phyloP scores from a whole-genome alignment of 2,888 invertebrate species.

The Rhaphigaster nebulosa region DNA sequence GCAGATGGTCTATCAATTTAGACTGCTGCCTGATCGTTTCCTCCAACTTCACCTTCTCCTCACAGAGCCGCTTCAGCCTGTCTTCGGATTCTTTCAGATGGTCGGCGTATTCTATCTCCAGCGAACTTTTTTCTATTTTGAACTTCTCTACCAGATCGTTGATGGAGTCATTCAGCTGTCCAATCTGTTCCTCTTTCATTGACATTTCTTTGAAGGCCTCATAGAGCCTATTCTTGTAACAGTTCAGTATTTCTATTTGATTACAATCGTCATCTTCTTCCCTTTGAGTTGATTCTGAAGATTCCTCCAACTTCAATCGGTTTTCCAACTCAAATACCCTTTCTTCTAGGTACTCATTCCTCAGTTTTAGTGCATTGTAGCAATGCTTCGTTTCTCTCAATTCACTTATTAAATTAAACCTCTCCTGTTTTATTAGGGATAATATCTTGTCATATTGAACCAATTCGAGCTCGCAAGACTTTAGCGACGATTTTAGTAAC shows the following conservation, averaged over 20 bases:
- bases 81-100: neutral
- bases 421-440: constrained; percentile 1
- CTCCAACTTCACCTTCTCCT: constrained; percentile 13
- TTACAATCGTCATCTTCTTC: neutral
- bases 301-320: neutral
- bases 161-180: neutral
- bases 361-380: neutral
- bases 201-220: constrained; percentile 33
- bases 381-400: neutral
- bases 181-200: constrained; percentile 15
- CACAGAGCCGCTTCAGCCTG: neutral
- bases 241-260: constrained; percentile 2
- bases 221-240: constrained; percentile 25
- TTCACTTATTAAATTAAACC: constrained; percentile 20
- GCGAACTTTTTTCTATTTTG: neutral
- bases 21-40: constrained; percentile 44
- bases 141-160: constrained; percentile 13
- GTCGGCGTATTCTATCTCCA: neutral
- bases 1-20: constrained; percentile 22
- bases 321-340: neutral
- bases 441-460: constrained; percentile 18
- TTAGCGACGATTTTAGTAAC: neutral
- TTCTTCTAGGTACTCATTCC: constrained; percentile 32
- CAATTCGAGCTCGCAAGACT: constrained; percentile 15
- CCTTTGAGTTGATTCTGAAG: neutral